Percentiles rank a stretch among this genome's conserved stretches.
Evolutionary conservation across 2,797 vertebrate species (phyloP).

Genomic region (Bufotes viridis): DNA sequence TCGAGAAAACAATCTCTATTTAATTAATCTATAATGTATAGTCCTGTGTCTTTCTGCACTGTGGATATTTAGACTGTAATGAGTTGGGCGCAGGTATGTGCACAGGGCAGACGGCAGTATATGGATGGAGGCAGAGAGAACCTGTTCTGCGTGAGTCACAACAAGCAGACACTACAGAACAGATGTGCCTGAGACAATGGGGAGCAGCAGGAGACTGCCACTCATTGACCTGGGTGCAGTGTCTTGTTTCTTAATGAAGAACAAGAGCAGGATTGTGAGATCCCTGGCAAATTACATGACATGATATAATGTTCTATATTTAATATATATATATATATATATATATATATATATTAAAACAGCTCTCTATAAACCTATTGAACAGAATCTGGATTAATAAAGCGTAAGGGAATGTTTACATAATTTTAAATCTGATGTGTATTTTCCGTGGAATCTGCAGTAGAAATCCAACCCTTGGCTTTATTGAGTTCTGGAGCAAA

Average conservation of each 20-base stretch:
- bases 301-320: too few relatives aligned
- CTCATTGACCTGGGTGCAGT: background rate
- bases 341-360: background rate
- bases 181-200: conserved; percentile 38
- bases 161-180: conserved; percentile 19
- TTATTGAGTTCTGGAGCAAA: too few relatives aligned
- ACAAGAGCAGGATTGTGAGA: background rate
- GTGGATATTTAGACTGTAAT: background rate
- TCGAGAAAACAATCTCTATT: too few relatives aligned
- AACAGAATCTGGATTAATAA: background rate
- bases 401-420: too few relatives aligned
- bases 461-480: too few relatives aligned
- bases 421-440: too few relatives aligned
- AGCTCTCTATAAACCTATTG: background rate
- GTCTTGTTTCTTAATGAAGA: background rate
- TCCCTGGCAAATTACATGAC: background rate
- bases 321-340: background rate
- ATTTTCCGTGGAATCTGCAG: too few relatives aligned
- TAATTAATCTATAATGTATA: background rate
- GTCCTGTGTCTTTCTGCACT: background rate
- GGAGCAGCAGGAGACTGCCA: conserved; percentile 23
- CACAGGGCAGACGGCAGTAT: background rate
- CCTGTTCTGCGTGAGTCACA: conserved; percentile 20
- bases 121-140: background rate
- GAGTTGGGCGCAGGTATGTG: background rate